A percentile compares a stretch with the other conserved stretches of the same genome.
Conservation (phyloP, 2,888 invertebrate genomes). For the Lumbricus terrestris region DNA sequence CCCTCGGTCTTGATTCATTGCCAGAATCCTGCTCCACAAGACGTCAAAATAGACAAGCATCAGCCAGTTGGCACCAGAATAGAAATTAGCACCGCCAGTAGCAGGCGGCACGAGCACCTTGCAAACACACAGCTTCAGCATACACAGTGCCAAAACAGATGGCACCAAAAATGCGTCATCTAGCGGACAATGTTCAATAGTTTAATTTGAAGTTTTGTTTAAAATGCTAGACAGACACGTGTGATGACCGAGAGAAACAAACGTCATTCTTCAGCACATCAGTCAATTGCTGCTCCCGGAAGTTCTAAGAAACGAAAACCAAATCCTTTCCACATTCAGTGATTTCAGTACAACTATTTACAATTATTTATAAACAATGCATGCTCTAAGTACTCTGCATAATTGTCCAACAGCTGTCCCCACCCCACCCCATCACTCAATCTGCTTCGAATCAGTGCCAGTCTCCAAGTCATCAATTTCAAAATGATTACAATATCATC, state of each 20-base stretch:
- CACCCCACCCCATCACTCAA: not conserved
- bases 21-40: not conserved
- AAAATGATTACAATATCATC: not conserved
- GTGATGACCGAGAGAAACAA: not conserved
- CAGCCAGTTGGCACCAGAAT: not conserved
- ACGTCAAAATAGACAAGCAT: not conserved
- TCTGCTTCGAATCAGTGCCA: not conserved
- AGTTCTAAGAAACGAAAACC: not conserved
- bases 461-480: not conserved
- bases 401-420: not conserved
- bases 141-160: not conserved
- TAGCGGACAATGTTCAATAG: not conserved
- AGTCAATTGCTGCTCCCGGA: not conserved
- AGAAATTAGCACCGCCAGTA: not conserved
- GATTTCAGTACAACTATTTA: not conserved
- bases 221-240: not conserved
- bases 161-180: not conserved
- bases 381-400: not conserved
- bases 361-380: not conserved
- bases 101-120: not conserved
- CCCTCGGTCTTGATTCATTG: not conserved
- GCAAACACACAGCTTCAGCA: slow-evolving; percentile 3
- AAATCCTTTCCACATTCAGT: not conserved
- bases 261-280: not conserved
- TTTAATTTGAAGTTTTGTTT: not conserved